Evolutionary conservation across 23 tunicate genomes (phyloP).

Genomic region (Trididemnum miniatum): DNA sequence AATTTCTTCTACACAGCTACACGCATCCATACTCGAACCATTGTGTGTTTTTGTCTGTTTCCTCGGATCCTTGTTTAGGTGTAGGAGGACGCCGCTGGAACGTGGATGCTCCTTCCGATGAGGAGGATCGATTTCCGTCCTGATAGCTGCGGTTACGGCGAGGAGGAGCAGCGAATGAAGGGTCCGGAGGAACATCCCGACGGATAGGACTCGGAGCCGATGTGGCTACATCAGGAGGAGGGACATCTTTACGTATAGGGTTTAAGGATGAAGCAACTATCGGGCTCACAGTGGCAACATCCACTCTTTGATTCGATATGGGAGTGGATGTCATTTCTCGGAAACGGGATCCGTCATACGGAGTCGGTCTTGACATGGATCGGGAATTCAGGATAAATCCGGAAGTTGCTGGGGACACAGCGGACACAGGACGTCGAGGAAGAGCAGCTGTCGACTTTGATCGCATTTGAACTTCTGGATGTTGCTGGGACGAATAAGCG

Average conservation of each 20-base stretch:
- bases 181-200: conserved; percentile 77
- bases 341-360: neutral
- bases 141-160: neutral
- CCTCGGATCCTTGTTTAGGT: conserved; percentile 46
- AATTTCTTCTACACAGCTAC: neutral
- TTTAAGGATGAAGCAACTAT: conserved; percentile 14
- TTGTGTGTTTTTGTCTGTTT: conserved; percentile 68
- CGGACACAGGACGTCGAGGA: conserved; percentile 41
- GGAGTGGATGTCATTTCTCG: conserved; percentile 85
- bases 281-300: conserved; percentile 41
- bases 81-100: conserved; percentile 51
- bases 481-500: neutral
- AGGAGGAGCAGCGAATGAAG: neutral
- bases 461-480: neutral
- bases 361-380: neutral
- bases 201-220: conserved; percentile 70
- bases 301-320: conserved; percentile 37
- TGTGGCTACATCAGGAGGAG: conserved; percentile 52
- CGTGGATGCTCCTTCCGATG: neutral
- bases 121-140: neutral
- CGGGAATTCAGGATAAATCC: neutral
- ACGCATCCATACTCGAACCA: conserved; percentile 98
- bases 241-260: conserved; percentile 69
- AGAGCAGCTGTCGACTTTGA: conserved; percentile 26
- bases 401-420: conserved; percentile 10